Conservation (phyloP, 1,140 invertebrate species). For the Trypoxylus dichotomus region DNA sequence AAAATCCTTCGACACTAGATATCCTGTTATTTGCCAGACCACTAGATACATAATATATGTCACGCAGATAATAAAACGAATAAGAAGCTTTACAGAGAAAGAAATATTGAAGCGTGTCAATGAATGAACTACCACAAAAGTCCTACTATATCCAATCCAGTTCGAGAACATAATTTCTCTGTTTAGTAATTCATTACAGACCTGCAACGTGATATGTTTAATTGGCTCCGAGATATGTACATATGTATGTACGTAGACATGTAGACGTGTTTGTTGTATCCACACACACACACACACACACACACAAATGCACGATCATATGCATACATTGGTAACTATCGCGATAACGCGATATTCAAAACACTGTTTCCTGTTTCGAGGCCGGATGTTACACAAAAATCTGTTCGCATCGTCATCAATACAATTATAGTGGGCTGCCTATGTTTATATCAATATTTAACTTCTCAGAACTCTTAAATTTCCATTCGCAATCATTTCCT, state of each 20-base stretch:
- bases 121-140: neutral
- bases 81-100: neutral
- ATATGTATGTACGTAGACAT: too few species aligned
- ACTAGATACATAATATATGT: neutral
- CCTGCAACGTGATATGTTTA: slow-evolving; percentile 2
- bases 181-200: neutral
- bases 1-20: neutral
- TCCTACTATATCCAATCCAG: neutral
- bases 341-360: slow-evolving; percentile 2
- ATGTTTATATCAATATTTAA: slow-evolving; percentile 4
- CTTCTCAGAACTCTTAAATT: neutral
- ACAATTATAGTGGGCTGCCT: neutral
- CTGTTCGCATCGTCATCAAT: neutral
- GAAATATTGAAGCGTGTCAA: neutral
- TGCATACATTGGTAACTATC: neutral
- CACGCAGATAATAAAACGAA: neutral
- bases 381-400: slow-evolving; percentile 6
- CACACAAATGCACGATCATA: neutral
- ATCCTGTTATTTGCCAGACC: neutral
- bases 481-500: neutral
- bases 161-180: neutral
- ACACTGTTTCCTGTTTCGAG: neutral
- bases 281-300: neutral
- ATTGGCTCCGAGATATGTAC: neutral
- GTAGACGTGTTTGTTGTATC: neutral